A percentile compares a stretch with the other conserved stretches of the same genome.
Evolutionary conservation across 2,888 invertebrate species (phyloP).

Genomic region (Caenorhabditis sp.): DNA sequence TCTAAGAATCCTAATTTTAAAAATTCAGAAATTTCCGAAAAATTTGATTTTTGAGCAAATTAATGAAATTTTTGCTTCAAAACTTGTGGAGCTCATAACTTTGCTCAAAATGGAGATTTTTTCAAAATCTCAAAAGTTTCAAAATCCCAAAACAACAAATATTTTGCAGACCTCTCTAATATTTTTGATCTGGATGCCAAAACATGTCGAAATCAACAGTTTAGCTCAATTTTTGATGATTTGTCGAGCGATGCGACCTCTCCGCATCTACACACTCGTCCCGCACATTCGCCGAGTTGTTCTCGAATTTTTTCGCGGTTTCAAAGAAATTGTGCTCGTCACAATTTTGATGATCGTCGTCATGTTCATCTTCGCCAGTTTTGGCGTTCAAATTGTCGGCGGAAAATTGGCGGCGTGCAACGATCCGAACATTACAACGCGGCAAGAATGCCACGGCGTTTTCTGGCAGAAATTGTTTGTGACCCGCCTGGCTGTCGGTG

Average conservation of each 20-base stretch:
- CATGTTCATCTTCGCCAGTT: constrained; percentile 99
- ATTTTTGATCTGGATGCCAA: constrained; percentile 95
- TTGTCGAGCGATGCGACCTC: constrained; percentile 89
- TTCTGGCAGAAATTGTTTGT: constrained; percentile 95
- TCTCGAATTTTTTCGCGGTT: constrained; percentile 94
- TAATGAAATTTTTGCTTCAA: not conserved
- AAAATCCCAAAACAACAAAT: not conserved
- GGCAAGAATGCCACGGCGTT: constrained; percentile 90
- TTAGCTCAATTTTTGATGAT: constrained; percentile 94
- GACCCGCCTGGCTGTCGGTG: constrained; percentile 94
- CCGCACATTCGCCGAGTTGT: constrained; percentile 99
- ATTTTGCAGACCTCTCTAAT: constrained; percentile 84
- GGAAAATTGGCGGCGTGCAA: constrained; percentile 95
- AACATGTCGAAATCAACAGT: constrained; percentile 87
- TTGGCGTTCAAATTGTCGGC: constrained; percentile 96
- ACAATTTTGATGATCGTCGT: constrained; percentile 92
- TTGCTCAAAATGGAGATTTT: no score
- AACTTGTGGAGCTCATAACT: no score
- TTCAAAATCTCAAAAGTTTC: no score
- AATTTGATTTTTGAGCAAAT: no score
- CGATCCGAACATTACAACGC: constrained; percentile 83
- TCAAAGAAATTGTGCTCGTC: constrained; percentile 96
- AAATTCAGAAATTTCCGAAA: no score
- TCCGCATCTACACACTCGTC: constrained; percentile 87
- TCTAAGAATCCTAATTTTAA: no score